Evolutionary conservation across 2,888 invertebrate genomes (phyloP).

Genomic region (Rhingia rostrata): DNA sequence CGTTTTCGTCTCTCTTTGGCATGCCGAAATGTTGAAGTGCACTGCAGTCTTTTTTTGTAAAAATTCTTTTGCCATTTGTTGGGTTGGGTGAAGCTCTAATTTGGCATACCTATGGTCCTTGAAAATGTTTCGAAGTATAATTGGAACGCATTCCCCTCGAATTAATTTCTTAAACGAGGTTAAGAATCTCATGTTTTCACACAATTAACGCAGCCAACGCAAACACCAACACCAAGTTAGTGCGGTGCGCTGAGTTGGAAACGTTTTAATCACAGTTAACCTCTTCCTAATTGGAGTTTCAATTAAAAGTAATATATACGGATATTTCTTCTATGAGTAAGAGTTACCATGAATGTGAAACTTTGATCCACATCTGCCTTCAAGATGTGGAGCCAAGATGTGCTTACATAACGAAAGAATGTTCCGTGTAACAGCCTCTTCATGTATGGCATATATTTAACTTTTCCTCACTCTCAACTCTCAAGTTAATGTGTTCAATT

Average conservation of each 20-base stretch:
- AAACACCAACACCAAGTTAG: background rate
- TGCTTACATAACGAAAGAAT: background rate
- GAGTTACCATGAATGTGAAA: background rate
- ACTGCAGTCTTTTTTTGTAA: too few species aligned
- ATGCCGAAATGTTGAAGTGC: too few species aligned
- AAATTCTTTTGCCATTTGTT: too few species aligned
- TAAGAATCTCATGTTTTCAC: slow-evolving; percentile 1
- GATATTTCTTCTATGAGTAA: background rate
- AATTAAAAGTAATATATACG: slow-evolving; percentile 20
- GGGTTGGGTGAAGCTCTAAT: background rate
- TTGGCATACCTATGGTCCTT: background rate
- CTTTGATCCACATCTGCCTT: too few species aligned
- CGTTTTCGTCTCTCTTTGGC: too few species aligned
- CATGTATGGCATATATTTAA: slow-evolving; percentile 2
- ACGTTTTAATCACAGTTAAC: slow-evolving; percentile 7
- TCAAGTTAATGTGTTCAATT: slow-evolving; percentile 57
- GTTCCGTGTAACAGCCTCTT: background rate
- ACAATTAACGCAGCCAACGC: slow-evolving; percentile 28
- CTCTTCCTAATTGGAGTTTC: slow-evolving; percentile 38
- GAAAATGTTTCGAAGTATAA: background rate
- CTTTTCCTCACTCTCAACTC: slow-evolving; percentile 4
- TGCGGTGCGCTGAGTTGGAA: slow-evolving; percentile 4
- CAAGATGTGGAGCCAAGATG: too few species aligned
- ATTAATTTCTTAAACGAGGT: background rate
- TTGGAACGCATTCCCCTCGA: background rate